These are phyloP conservation scores for Chaetophractus vellerosus DNA, from an alignment of 2,797 vertebrate species.

Conservation along the genomic window DNA sequence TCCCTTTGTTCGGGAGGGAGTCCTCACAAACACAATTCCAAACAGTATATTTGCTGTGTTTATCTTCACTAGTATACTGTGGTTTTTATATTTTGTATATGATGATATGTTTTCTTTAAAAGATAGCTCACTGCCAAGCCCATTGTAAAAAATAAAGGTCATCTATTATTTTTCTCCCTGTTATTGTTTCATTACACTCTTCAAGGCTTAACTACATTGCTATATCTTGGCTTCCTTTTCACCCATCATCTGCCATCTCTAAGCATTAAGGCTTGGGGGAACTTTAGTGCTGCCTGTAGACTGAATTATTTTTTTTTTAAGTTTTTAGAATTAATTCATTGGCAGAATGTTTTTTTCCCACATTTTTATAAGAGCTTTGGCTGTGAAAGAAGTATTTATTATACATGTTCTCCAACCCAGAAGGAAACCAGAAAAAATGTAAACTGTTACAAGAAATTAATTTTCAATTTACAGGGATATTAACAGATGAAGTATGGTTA, in stretches of 20 bases:
- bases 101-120: background rate
- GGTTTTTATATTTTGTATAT: background rate
- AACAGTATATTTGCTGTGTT: background rate
- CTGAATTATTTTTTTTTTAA: constrained; percentile 61
- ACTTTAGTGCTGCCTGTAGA: constrained; percentile 36
- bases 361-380: constrained; percentile 69
- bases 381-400: constrained; percentile 76
- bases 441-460: constrained; percentile 78
- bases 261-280: background rate
- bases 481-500: constrained; percentile 81
- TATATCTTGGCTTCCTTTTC: constrained; percentile 2
- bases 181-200: background rate
- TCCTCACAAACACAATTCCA: background rate
- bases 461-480: constrained; percentile 79
- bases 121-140: background rate
- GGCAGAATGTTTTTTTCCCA: constrained; percentile 62
- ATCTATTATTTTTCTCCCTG: background rate
- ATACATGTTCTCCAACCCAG: constrained; percentile 72
- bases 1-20: background rate
- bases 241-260: constrained; percentile 12
- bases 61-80: background rate
- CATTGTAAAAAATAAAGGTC: background rate
- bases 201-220: background rate
- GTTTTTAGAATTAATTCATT: constrained; percentile 73
- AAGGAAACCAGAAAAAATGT: constrained; percentile 78